phyloP scores from a whole-genome alignment of 2,797 vertebrate species.

The Smutsia temminckii region DNA sequence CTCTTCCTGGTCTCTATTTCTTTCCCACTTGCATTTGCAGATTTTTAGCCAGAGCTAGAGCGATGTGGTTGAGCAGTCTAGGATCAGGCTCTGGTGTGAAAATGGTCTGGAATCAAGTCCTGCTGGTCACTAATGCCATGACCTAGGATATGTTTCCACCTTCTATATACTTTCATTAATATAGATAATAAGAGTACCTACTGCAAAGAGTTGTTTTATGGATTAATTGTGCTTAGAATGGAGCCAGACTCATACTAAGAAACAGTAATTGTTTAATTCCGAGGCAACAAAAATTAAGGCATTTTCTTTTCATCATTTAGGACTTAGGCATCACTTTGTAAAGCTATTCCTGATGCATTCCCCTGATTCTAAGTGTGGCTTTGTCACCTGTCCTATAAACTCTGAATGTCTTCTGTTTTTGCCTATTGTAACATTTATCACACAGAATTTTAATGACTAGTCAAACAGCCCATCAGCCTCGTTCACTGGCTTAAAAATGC shows the following conservation, averaged over 20 bases:
- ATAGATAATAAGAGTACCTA: neutral
- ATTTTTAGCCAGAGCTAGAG: neutral
- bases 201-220: neutral
- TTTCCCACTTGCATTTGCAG: neutral
- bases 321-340: neutral
- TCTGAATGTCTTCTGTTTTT: neutral
- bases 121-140: neutral
- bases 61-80: neutral
- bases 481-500: neutral
- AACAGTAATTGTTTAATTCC: neutral
- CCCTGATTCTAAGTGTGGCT: neutral
- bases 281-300: neutral
- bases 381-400: neutral
- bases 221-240: neutral
- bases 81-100: neutral
- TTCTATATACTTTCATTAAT: neutral
- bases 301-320: neutral
- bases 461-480: neutral
- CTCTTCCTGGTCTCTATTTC: neutral
- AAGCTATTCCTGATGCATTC: neutral
- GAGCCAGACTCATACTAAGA: neutral
- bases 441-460: neutral
- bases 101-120: neutral
- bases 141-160: neutral
- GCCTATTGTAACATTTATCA: neutral